These are phyloP conservation scores for Anolis sagrei DNA, from an alignment of 2,113 vertebrate species.

Conservation along the genomic window DNA sequence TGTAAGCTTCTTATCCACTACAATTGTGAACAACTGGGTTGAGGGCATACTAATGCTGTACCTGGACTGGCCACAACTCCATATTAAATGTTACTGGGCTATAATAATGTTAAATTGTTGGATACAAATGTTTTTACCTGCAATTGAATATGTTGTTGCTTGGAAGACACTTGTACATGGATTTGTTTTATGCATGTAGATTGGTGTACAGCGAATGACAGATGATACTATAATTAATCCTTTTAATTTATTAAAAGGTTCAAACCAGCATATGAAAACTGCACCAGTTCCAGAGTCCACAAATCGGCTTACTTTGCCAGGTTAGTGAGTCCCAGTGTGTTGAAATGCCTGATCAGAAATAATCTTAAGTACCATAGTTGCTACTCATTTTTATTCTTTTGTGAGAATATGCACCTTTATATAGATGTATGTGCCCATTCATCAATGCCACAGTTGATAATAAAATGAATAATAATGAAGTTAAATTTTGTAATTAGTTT, in stretches of 20 bases:
- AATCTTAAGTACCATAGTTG: not conserved
- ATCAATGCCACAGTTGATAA: not conserved
- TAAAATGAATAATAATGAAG: no score
- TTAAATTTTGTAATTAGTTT: not conserved
- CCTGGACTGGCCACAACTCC: not conserved
- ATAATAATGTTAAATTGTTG: not conserved
- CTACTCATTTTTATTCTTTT: accelerated
- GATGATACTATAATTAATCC: not conserved
- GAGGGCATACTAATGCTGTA: not conserved
- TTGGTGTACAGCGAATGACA: no score
- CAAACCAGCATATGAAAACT: constrained; percentile 43
- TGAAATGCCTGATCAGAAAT: not conserved
- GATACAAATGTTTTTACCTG: not conserved
- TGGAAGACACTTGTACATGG: no score
- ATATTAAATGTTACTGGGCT: not conserved
- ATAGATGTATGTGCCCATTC: not conserved
- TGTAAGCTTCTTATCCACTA: not conserved
- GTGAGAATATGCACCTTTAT: not conserved
- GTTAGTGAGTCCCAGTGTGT: constrained; percentile 58
- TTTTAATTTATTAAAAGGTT: constrained; percentile 62
- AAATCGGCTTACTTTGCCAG: constrained; percentile 73
- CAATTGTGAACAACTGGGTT: not conserved
- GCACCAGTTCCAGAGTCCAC: constrained; percentile 39
- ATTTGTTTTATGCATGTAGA: no score
- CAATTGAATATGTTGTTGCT: no score